These are phyloP conservation scores for Sandelia bainsii DNA, from an alignment of 2,797 vertebrate species.

Conservation along the genomic window DNA sequence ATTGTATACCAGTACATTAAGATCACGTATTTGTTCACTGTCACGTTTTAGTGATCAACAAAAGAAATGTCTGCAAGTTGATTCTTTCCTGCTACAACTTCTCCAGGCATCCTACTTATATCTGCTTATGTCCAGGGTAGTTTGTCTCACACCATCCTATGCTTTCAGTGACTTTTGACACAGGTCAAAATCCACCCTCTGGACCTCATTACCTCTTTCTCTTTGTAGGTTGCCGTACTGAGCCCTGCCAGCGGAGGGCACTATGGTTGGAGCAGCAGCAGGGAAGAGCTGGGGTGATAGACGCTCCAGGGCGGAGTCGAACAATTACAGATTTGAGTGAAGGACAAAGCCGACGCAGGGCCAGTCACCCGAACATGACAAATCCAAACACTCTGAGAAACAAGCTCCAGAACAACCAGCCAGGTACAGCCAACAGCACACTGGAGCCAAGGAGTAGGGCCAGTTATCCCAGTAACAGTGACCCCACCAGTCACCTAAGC, in stretches of 20 bases:
- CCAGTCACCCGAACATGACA: slow-evolving; percentile 73
- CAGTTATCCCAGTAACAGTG: slow-evolving; percentile 71
- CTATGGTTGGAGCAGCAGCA: slow-evolving; percentile 76
- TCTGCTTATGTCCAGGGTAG: no score
- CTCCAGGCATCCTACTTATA: no score
- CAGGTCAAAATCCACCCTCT: not conserved
- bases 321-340: slow-evolving; percentile 75
- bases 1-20: no score
- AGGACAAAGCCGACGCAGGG: slow-evolving; percentile 62
- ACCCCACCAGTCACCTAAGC: slow-evolving; percentile 50
- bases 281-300: slow-evolving; percentile 38
- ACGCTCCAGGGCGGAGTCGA: slow-evolving; percentile 69
- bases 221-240: slow-evolving; percentile 74
- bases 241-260: slow-evolving; percentile 80
- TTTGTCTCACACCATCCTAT: no score
- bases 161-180: no score
- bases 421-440: not conserved
- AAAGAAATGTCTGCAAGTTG: no score
- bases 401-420: slow-evolving; percentile 24
- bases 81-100: no score
- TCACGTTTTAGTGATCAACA: no score
- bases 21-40: no score
- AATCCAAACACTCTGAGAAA: slow-evolving; percentile 37
- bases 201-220: not conserved
- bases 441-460: slow-evolving; percentile 68